Base-by-base conservation (phyloP, 2,888 invertebrate genomes). In the Anthoptus insignis region DNA sequence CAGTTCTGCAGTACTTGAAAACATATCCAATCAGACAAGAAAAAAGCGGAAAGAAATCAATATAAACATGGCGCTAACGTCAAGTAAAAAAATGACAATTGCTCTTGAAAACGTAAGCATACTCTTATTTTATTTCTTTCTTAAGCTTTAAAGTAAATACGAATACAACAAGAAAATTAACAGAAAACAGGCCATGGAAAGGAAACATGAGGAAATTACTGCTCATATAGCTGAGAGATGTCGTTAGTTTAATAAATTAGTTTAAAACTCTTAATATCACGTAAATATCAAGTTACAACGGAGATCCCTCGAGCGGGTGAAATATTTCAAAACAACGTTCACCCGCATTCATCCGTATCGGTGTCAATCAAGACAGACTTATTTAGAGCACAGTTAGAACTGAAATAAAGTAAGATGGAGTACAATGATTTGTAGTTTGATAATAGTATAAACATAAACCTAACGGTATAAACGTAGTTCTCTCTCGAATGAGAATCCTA, bases 271-370 rank as follows among this genome's bases (percentile, higher is more conserved):
- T 34, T 53, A 34, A 21, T 34, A 53, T 53, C 19, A 22, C 21
- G 32, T 39, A 39, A 39, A 32, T 58, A 49, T 59, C 49, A 37
- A 24, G 22, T 22, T 22, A 24, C 39, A 39, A 54, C 34, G 32
- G 22, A 34, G 47, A 49, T 59, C 34, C 49, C 19, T 58, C 14
- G 47, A 47, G 3, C 37, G 32, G 39, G 39, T 52, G 39, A 59
- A 39, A 59, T 50, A 52, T 50, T 50, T 59, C 39, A 19, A 59
- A 29, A 21, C 59, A 52, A 50, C 49, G 59, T 52, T 59, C 29
- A 27, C 29, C 14, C 27, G 27, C 49, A 49, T 52, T 59, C 29
- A 27, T 21, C 14, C 27, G 27, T 52, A 52, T 59, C 50, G 27
- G 39, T 59, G 50, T 59, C 59, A 59, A 59, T 59, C 59, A 52